These are phyloP conservation scores for Rhinella marina DNA, from an alignment of 2,797 vertebrate genomes.

Conservation along the genomic window DNA sequence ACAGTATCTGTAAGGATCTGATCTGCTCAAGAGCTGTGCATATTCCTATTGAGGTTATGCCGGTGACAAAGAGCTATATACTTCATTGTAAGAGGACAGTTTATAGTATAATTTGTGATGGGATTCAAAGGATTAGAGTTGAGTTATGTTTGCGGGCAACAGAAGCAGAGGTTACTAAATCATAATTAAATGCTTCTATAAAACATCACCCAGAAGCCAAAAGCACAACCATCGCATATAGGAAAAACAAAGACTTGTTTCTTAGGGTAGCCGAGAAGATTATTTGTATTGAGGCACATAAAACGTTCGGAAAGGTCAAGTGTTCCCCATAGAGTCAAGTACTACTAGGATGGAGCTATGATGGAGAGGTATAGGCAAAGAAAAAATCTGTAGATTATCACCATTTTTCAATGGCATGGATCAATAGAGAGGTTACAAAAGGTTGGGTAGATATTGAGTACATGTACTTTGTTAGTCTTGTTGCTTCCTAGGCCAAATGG, in stretches of 20 bases:
- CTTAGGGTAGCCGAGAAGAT: background rate
- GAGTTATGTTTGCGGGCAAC: constrained; percentile 59
- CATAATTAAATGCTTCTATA: constrained; percentile 59
- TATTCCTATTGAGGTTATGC: constrained; percentile 39
- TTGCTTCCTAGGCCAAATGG: background rate
- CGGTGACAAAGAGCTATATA: constrained; percentile 59
- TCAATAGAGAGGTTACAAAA: background rate
- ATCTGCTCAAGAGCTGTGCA: constrained; percentile 14
- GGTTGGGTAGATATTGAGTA: background rate
- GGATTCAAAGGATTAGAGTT: constrained; percentile 57
- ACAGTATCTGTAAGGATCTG: constrained; percentile 35
- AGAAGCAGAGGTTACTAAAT: constrained; percentile 61
- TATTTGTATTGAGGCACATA: constrained; percentile 12
- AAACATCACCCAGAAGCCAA: constrained; percentile 53
- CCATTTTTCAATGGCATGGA: background rate
- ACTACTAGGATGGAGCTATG: background rate
- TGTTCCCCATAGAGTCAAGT: background rate
- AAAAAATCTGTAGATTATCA: background rate
- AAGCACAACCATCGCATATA: constrained; percentile 23
- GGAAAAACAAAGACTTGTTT: constrained; percentile 29
- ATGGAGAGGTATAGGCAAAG: background rate
- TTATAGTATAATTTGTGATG: constrained; percentile 62
- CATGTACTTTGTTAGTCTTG: background rate
- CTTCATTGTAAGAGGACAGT: constrained; percentile 61
- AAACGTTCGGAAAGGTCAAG: background rate